Conservation (phyloP, 2,888 invertebrate genomes). For the Cordilura impudica region DNA sequence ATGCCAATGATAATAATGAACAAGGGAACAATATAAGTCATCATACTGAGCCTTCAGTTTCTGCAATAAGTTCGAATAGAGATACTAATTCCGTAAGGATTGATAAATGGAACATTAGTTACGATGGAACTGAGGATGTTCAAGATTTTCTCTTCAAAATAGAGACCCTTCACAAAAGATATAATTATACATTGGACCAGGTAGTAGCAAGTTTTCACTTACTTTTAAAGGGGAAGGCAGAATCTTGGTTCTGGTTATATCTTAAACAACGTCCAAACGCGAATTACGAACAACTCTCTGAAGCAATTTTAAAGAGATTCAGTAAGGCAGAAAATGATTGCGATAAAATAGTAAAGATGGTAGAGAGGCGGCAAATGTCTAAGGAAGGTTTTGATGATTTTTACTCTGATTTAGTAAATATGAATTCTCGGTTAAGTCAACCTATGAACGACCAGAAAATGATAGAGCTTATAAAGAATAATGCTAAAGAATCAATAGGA, state of each 20-base stretch:
- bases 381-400: conserved; percentile 11
- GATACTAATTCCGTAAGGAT: neutral
- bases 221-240: neutral
- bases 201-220: neutral
- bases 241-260: neutral
- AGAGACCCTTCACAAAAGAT: neutral
- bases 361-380: neutral
- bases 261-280: neutral
- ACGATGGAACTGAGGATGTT: neutral
- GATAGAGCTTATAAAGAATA: conserved; percentile 20
- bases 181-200: neutral
- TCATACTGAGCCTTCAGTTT: neutral
- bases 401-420: neutral
- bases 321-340: neutral
- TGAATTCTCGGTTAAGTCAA: conserved; percentile 6
- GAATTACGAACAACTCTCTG: neutral
- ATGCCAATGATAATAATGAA: neutral
- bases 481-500: neutral
- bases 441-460: conserved; percentile 3
- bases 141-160: conserved; percentile 2
- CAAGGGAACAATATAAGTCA: neutral
- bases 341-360: neutral
- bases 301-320: neutral
- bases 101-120: neutral
- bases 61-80: neutral